Evolutionary conservation across 37 sponge, comb jelly and placozoan genomes (phyloP).

Genomic region (Halisarca cf. caerulea): DNA sequence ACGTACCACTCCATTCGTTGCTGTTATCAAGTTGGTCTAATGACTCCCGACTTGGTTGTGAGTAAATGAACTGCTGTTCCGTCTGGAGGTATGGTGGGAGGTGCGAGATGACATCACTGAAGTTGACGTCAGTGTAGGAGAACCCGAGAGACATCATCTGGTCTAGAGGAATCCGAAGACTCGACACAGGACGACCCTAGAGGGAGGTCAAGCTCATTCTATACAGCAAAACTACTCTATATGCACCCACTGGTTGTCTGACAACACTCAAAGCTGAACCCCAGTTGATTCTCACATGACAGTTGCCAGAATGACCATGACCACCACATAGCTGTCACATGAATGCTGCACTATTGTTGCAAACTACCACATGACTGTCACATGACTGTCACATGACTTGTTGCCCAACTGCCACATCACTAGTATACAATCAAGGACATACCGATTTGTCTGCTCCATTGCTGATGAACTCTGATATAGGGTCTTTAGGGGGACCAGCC

Average conservation of each 20-base stretch:
- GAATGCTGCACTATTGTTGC: too few species aligned
- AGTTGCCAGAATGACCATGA: too few species aligned
- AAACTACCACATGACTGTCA: too few species aligned
- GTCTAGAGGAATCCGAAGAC: slow-evolving; percentile 50
- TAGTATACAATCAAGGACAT: neutral
- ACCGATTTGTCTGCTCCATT: slow-evolving; percentile 68
- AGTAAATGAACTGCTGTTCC: neutral
- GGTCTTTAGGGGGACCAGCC: slow-evolving; percentile 27
- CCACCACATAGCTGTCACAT: too few species aligned
- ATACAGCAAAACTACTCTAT: too few species aligned
- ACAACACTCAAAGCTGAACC: too few species aligned
- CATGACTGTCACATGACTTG: too few species aligned
- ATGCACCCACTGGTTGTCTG: too few species aligned
- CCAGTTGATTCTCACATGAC: too few species aligned
- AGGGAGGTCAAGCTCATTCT: neutral
- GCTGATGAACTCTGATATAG: slow-evolving; percentile 51
- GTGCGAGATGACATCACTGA: neutral
- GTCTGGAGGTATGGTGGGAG: neutral
- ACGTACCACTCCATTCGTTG: neutral
- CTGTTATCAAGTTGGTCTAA: neutral
- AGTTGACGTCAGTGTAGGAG: neutral
- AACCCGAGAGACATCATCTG: neutral
- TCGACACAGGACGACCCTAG: slow-evolving; percentile 48
- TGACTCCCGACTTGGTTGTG: neutral
- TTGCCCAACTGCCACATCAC: neutral